phyloP scores from a whole-genome alignment of 2,888 invertebrate genomes.

The Acanthosepion pharaonis region DNA sequence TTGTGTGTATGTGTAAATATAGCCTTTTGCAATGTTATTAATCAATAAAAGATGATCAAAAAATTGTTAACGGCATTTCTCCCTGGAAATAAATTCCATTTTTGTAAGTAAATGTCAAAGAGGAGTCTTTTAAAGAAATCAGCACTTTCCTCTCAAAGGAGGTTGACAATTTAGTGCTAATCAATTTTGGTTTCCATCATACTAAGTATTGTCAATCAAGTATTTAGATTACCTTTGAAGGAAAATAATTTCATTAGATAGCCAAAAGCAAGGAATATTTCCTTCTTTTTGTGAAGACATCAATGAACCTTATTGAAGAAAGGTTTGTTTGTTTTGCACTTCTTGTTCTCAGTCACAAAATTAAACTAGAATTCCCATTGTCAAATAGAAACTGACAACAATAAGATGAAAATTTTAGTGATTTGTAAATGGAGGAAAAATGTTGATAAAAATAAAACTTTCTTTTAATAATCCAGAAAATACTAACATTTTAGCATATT shows the following conservation, averaged over 20 bases:
- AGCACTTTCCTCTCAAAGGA: constrained; percentile 33
- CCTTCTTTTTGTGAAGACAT: neutral
- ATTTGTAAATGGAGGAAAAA: neutral
- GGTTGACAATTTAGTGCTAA: constrained; percentile 2
- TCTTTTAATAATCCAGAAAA: too few relatives aligned
- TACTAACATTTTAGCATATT: too few relatives aligned
- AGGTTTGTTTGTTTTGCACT: neutral
- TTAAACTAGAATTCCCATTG: neutral
- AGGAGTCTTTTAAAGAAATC: constrained; percentile 2
- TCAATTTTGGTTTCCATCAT: constrained; percentile 33
- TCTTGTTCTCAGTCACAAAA: neutral
- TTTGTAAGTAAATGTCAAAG: constrained; percentile 33
- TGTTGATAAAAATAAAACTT: neutral
- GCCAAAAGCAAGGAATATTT: neutral
- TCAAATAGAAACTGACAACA: neutral
- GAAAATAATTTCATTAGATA: constrained; percentile 33
- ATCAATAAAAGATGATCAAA: constrained; percentile 16
- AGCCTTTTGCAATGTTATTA: constrained; percentile 11
- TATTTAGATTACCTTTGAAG: constrained; percentile 14
- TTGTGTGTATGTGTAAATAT: constrained; percentile 24
- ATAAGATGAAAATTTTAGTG: neutral
- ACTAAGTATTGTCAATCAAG: constrained; percentile 17
- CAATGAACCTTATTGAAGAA: neutral
- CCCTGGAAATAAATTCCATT: constrained; percentile 33
- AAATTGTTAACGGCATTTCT: neutral